A percentile compares a stretch with the other conserved stretches of the same genome.
Conservation (phyloP, 1,140 invertebrate species). For the Psilanteris sp. region DNA sequence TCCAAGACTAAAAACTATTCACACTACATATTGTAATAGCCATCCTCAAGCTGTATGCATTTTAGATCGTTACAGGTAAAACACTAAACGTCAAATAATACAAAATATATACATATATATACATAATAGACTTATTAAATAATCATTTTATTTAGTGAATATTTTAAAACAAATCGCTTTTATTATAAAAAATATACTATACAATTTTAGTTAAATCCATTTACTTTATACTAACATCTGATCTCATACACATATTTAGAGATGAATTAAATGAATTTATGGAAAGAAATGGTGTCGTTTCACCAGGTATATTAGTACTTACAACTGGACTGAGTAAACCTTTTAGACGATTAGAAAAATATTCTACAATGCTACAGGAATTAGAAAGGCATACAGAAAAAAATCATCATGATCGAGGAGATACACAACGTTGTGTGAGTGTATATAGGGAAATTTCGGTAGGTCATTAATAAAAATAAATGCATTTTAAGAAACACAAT, state of each 20-base stretch:
- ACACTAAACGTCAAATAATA: not conserved
- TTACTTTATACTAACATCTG: no score
- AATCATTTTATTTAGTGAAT: no score
- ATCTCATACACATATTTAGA: no score
- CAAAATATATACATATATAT: not conserved
- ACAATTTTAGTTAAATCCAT: no score
- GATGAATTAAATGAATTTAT: conserved; percentile 93
- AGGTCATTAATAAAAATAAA: conserved; percentile 71
- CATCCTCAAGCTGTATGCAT: conserved; percentile 96
- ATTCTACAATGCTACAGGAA: conserved; percentile 95
- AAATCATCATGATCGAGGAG: conserved; percentile 95
- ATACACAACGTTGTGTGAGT: conserved; percentile 94
- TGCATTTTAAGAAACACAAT: no score
- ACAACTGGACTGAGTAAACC: conserved; percentile 96
- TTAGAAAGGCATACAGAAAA: conserved; percentile 97
- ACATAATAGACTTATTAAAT: not conserved
- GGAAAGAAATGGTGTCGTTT: conserved; percentile 90
- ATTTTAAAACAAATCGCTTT: no score
- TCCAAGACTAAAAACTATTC: conserved; percentile 90
- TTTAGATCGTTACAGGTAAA: conserved; percentile 92
- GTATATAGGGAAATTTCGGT: conserved; percentile 97
- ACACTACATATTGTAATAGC: conserved; percentile 92
- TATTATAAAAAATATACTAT: no score
- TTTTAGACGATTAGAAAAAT: conserved; percentile 96
- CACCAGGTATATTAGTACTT: conserved; percentile 91